phyloP scores from a whole-genome alignment of 2,888 invertebrate species.

The Eustalomyia histrio region DNA sequence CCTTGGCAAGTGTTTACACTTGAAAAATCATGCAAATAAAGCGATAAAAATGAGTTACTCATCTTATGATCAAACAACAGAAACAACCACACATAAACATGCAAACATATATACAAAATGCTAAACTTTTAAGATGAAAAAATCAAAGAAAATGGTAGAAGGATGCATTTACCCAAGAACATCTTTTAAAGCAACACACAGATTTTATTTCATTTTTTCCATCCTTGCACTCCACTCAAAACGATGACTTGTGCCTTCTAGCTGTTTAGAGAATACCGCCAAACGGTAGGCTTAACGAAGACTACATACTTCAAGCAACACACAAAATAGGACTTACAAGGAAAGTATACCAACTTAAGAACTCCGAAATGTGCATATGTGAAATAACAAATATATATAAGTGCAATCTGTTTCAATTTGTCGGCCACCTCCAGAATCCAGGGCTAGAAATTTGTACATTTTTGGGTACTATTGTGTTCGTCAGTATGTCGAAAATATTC shows the following conservation, averaged over 20 bases:
- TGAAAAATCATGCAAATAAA: conserved; percentile 70
- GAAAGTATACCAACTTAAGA: no score
- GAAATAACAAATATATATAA: no score
- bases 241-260: conserved; percentile 55
- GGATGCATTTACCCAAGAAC: conserved; percentile 66
- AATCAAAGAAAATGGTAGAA: conserved; percentile 55
- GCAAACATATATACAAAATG: neutral
- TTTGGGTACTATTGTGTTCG: no score
- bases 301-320: conserved; percentile 5
- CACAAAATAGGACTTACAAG: conserved; percentile 20
- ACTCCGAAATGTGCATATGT: no score
- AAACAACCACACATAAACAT: neutral
- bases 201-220: conserved; percentile 35
- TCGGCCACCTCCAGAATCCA: no score
- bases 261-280: conserved; percentile 55
- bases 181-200: conserved; percentile 50
- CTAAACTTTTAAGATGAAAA: conserved; percentile 25
- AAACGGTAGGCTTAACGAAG: conserved; percentile 52
- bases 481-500: no score
- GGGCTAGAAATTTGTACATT: no score
- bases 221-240: neutral
- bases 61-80: conserved; percentile 42
- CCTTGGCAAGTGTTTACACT: conserved; percentile 59
- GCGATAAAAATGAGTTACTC: conserved; percentile 68
- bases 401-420: no score